Evolutionary conservation across 2,113 vertebrate genomes (phyloP).

Genomic region (Prunella himalayana): DNA sequence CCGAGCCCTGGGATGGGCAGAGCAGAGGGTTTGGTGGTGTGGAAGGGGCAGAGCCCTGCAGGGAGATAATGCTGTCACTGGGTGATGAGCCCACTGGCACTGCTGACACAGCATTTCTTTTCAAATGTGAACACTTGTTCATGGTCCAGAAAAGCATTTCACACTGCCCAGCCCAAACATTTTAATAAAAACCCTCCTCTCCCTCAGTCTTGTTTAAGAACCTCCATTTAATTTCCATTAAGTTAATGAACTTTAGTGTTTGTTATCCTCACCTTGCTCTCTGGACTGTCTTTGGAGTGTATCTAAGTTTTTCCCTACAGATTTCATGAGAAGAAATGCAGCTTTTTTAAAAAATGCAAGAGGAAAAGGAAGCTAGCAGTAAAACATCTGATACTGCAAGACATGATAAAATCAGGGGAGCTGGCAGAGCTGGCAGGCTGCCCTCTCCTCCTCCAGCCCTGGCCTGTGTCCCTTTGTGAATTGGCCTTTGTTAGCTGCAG

Average conservation of each 20-base stretch:
- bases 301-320: not conserved
- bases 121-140: slow-evolving; percentile 1
- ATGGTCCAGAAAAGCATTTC: not conserved
- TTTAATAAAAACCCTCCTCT: not conserved
- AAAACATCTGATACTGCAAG: slow-evolving; percentile 5
- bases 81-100: not conserved
- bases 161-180: not conserved
- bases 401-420: slow-evolving; percentile 7
- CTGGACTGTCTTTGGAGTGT: not conserved
- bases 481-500: slow-evolving; percentile 42
- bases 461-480: slow-evolving; percentile 9
- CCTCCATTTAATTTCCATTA: not conserved
- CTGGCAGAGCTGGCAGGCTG: slow-evolving; percentile 29
- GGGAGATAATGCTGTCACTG: not conserved
- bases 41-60: not conserved
- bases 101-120: slow-evolving; percentile 30
- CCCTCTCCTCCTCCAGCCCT: not conserved
- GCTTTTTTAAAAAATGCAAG: not conserved
- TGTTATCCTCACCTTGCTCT: not conserved
- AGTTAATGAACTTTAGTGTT: not conserved
- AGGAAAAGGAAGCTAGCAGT: not conserved
- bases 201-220: not conserved
- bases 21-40: not conserved
- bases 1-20: not conserved
- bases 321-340: not conserved